Conservation (phyloP, 2,113 vertebrate species). For the Thomomys bottae region DNA sequence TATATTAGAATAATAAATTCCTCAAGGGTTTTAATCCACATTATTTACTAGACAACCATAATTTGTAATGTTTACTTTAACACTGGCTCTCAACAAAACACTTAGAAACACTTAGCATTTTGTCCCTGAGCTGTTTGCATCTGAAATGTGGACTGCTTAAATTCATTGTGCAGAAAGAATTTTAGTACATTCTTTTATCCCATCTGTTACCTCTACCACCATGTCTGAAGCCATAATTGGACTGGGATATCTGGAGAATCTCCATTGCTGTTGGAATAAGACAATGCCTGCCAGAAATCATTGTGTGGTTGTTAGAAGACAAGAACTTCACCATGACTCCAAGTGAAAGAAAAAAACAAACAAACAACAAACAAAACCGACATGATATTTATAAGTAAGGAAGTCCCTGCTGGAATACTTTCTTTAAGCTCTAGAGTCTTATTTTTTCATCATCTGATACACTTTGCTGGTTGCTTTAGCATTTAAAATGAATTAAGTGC, state of each 20-base stretch:
- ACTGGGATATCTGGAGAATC: not conserved
- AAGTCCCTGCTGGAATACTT: constrained; percentile 13
- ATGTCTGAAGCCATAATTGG: not conserved
- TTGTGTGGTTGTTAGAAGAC: rapidly evolving
- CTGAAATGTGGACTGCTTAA: constrained; percentile 82
- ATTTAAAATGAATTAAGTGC: constrained; percentile 83
- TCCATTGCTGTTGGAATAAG: not conserved
- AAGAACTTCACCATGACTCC: not conserved
- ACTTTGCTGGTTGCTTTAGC: constrained; percentile 68
- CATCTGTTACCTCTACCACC: not conserved
- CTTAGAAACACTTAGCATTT: constrained; percentile 84
- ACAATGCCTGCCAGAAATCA: not conserved
- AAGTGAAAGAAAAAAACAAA: not conserved
- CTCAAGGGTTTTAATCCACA: constrained; percentile 77
- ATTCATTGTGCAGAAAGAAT: constrained; percentile 72
- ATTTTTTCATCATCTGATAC: constrained; percentile 56
- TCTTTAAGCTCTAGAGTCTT: constrained; percentile 71
- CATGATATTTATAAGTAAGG: not conserved
- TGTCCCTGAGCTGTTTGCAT: constrained; percentile 80
- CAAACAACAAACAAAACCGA: not conserved
- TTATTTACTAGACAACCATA: constrained; percentile 81
- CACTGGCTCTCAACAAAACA: constrained; percentile 83
- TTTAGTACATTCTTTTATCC: not conserved
- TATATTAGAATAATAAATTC: constrained; percentile 85
- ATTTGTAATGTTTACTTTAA: constrained; percentile 88